Conservation (phyloP, 2,113 vertebrate species). For the Vulpes lagopus region DNA sequence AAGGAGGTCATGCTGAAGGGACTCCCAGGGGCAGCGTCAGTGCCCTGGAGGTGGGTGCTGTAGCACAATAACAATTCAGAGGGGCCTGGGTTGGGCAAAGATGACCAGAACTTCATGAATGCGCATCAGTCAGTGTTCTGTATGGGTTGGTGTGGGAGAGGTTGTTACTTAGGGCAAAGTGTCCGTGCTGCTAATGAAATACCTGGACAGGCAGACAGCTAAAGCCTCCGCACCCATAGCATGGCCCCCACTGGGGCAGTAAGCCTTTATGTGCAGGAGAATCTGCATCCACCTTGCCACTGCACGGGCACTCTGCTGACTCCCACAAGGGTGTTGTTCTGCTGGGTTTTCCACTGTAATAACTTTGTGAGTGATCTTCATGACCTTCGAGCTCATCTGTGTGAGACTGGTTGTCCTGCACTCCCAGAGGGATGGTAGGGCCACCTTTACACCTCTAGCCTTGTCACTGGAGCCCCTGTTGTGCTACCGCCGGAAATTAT, state of each 20-base stretch:
- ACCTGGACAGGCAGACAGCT: background rate
- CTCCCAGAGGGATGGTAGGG: too few relatives aligned
- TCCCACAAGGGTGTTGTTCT: background rate
- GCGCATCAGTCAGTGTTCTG: accelerated
- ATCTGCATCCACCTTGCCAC: too few relatives aligned
- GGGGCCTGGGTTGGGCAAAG: background rate
- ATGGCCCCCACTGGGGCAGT: accelerated
- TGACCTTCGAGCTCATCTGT: background rate
- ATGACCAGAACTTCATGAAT: background rate
- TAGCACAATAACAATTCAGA: background rate
- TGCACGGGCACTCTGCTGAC: background rate
- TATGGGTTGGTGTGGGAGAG: background rate
- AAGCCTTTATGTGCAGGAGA: background rate
- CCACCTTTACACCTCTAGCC: background rate
- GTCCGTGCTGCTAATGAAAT: background rate
- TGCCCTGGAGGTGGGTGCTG: accelerated
- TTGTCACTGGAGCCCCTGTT: background rate
- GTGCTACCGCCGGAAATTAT: background rate
- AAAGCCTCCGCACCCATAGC: background rate
- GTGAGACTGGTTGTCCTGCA: background rate
- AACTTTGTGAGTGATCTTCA: background rate
- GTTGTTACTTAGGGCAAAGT: background rate
- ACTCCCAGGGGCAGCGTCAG: background rate
- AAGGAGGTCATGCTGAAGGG: background rate
- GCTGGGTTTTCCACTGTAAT: background rate